Evolutionary conservation across 2,888 invertebrate species (phyloP), one percentile per base, ranked within the genome.

Genomic region (Horisme vitalbata): DNA sequence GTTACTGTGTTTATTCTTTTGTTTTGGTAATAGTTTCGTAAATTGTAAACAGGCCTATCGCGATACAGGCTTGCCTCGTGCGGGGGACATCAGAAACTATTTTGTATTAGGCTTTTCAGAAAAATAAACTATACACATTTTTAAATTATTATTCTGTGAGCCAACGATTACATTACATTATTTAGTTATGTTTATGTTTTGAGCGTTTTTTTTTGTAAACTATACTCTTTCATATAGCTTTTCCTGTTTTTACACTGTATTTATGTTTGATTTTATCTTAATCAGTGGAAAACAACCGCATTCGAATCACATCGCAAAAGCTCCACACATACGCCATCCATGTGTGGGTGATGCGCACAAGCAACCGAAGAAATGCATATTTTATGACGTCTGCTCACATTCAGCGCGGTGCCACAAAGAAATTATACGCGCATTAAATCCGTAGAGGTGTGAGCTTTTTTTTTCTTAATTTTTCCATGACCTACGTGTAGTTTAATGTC

Each of bases 371-470:
- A 89, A 87, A 88, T 87, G 87, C 88, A 87, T 88, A 87, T 86
- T 89, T 89, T 89, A 89, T 87, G 89, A 89, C 85, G 89, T 86
- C 86, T 86, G 83, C 73, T 76, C 83, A 83, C 85, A 86, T 87
- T 85, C 83, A 82, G 80, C 83, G 87, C 89, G 89, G 89, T 88
- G 86, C 89, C 87, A 87, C 89, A 89, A 89, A 89, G 89, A 87
- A 89, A 89, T 89, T 89, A 89, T 89, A 89, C 89, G 89, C 84
- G 74, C 83, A 86, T 88, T 87, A 88, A 89, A 86, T 79, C 84
- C 72, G 75, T 86, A 71, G 85, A 87, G 87, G 84, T 85, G 88
- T 71, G 71, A 78, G 67, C 69, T 71, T 76, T 75, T 64, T 71
- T 73, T 71, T 59, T 63, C 58, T 61, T 65, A 68, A 65, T 67